phyloP scores from a whole-genome alignment of 2,113 vertebrate species.

The Gadus chalcogrammus region DNA sequence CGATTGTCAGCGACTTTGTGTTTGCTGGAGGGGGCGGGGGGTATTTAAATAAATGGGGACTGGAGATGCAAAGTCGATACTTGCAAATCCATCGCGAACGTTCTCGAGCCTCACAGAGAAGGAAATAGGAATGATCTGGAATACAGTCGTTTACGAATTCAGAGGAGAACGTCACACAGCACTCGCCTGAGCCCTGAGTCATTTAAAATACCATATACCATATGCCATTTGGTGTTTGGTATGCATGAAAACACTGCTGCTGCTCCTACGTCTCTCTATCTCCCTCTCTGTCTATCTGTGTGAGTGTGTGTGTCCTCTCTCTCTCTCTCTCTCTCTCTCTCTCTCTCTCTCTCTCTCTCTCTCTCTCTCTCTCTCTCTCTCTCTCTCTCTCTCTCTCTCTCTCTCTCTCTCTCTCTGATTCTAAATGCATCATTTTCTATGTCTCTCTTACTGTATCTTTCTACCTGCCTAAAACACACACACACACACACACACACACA shows the following conservation, averaged over 20 bases:
- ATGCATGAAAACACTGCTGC: slow-evolving; percentile 19
- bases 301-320: no score
- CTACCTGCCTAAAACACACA: no score
- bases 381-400: no score
- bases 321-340: no score
- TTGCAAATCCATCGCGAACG: neutral
- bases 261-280: slow-evolving; percentile 28
- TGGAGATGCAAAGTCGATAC: no score
- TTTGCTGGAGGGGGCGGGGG: no score
- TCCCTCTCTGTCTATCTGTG: slow-evolving; percentile 23
- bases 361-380: neutral
- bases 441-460: neutral
- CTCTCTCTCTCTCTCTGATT: neutral
- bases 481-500: no score
- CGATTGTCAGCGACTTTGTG: no score
- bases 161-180: slow-evolving; percentile 4
- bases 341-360: no score
- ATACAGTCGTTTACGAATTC: slow-evolving; percentile 6
- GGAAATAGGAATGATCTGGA: neutral
- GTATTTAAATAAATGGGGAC: no score
- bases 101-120: neutral
- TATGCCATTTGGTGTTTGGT: slow-evolving; percentile 37
- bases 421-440: neutral
- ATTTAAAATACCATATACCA: slow-evolving; percentile 20
- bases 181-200: slow-evolving; percentile 16